Conservation (phyloP, 2,888 invertebrate genomes). For the Microplitis deprimator region DNA sequence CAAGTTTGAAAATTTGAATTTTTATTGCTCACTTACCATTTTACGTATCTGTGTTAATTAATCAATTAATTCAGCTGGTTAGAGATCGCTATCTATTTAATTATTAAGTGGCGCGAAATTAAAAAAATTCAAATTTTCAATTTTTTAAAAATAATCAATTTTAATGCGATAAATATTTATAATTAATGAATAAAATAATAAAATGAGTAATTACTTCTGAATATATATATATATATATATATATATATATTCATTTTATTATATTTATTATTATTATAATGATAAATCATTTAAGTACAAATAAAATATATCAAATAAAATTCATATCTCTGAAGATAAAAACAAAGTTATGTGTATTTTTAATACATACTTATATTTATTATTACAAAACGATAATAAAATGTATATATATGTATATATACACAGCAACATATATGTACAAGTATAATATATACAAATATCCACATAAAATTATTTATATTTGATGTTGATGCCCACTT, state of each 20-base stretch:
- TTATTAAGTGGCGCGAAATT: background rate
- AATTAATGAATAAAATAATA: background rate
- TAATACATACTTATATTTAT: background rate
- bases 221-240: background rate
- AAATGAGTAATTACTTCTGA: background rate
- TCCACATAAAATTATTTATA: background rate
- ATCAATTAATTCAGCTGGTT: too few relatives aligned
- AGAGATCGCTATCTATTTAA: too few relatives aligned
- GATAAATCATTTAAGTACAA: background rate
- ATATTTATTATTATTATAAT: background rate
- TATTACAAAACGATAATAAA: background rate
- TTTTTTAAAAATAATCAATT: background rate
- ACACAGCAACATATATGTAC: too few relatives aligned
- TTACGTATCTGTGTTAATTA: too few relatives aligned
- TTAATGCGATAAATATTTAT: background rate
- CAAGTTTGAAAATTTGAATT: too few relatives aligned
- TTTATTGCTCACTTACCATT: too few relatives aligned
- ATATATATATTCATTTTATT: too few relatives aligned
- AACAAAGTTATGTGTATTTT: background rate
- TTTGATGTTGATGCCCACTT: slow-evolving; percentile 7
- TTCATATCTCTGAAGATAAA: background rate
- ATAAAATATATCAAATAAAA: background rate
- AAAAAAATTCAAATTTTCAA: background rate
- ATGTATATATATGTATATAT: background rate
- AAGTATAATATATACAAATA: too few relatives aligned